Conservation (phyloP, 2,113 vertebrate genomes). For the Toxostoma redivivum region DNA sequence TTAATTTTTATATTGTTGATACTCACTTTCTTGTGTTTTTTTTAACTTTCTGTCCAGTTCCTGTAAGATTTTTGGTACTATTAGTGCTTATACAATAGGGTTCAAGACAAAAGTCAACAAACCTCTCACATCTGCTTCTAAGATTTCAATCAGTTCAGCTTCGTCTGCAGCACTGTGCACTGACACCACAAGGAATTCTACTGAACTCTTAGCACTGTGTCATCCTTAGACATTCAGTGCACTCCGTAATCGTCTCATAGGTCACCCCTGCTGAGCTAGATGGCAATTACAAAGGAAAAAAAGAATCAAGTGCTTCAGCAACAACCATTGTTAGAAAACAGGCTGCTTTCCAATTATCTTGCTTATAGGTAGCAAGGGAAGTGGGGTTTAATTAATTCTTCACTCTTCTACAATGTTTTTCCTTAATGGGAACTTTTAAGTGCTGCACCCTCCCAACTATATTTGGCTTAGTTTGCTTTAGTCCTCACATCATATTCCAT, state of each 20-base stretch:
- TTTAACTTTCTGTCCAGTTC: background rate
- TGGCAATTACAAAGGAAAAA: background rate
- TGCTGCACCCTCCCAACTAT: background rate
- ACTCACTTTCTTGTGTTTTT: background rate
- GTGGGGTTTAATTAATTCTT: background rate
- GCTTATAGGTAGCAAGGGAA: background rate
- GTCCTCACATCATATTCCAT: background rate
- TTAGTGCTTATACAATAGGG: rapidly evolving
- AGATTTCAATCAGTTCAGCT: background rate
- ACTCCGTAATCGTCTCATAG: background rate
- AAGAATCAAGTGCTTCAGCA: background rate
- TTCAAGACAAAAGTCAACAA: background rate
- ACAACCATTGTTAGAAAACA: background rate
- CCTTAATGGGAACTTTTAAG: background rate
- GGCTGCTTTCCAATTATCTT: background rate
- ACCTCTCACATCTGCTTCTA: background rate
- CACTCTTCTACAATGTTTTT: background rate
- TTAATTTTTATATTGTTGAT: background rate
- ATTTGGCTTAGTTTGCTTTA: background rate
- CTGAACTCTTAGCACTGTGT: background rate
- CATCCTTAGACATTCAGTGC: background rate
- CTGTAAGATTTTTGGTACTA: background rate
- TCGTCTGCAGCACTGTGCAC: rapidly evolving
- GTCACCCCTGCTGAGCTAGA: background rate
- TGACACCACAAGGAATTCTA: background rate